Conservation (phyloP, 2,888 invertebrate species). For the Pantelozetes paolii region DNA sequence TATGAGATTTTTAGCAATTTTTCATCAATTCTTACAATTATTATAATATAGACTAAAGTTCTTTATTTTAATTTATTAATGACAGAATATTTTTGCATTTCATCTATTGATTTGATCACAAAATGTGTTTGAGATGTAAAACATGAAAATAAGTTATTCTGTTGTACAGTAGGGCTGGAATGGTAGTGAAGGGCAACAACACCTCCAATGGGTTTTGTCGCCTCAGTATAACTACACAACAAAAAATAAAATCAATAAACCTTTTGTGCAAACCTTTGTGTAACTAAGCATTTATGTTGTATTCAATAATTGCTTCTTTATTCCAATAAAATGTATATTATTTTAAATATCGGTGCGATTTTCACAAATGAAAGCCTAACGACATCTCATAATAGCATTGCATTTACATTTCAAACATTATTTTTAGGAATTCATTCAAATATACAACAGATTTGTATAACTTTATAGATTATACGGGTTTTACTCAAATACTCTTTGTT, state of each 20-base stretch:
- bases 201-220: slow-evolving; percentile 14
- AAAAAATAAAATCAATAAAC: slow-evolving; percentile 10
- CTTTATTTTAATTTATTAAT: background rate
- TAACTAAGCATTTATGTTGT: slow-evolving; percentile 6
- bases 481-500: too few species aligned
- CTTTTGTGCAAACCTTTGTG: slow-evolving; percentile 16
- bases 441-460: background rate
- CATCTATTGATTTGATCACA: background rate
- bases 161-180: background rate
- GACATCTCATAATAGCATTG: background rate
- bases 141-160: background rate
- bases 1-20: background rate
- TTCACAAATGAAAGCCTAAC: background rate
- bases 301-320: slow-evolving; percentile 11
- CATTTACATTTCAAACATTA: background rate
- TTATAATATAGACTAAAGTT: background rate
- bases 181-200: slow-evolving; percentile 32
- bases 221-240: background rate
- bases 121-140: background rate
- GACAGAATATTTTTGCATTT: background rate
- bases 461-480: too few species aligned
- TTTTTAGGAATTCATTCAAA: background rate
- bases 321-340: background rate
- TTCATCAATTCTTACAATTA: background rate
- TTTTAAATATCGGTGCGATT: background rate